These are phyloP conservation scores for Aptenodytes forsteri DNA, from an alignment of 2,113 vertebrate species.

Conservation along the genomic window DNA sequence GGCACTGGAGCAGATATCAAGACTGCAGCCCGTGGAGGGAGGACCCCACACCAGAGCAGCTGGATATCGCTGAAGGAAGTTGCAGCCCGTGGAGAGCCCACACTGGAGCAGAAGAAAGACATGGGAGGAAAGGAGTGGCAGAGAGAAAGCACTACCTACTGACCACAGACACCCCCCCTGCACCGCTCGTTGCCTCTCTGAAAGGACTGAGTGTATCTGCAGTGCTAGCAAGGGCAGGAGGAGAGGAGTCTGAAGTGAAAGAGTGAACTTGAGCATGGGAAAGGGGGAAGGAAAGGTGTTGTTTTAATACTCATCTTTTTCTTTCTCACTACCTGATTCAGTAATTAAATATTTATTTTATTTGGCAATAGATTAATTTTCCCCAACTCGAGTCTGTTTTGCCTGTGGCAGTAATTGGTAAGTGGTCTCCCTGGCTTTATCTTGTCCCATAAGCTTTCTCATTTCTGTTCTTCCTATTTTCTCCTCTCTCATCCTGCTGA, in stretches of 20 bases:
- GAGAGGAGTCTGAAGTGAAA: neutral
- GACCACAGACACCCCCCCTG: rapidly evolving
- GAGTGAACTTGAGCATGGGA: neutral
- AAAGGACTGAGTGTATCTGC: neutral
- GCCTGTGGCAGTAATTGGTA: neutral
- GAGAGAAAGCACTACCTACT: neutral
- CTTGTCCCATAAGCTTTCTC: neutral
- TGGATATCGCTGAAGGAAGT: neutral
- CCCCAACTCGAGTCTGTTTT: neutral
- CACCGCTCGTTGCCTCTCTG: rapidly evolving
- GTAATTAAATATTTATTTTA: neutral
- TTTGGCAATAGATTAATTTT: neutral
- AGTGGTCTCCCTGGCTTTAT: neutral
- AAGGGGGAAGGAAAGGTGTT: neutral
- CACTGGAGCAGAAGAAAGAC: neutral
- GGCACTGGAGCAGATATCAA: neutral
- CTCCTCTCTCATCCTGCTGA: neutral
- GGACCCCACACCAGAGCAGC: neutral
- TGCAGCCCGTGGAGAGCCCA: neutral
- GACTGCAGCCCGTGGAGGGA: neutral
- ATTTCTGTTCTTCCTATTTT: neutral
- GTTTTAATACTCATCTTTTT: neutral
- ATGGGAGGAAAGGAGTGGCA: neutral
- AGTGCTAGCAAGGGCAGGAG: neutral
- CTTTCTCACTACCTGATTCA: neutral